Evolutionary conservation across 2,888 invertebrate species (phyloP), one percentile per base, ranked within the genome.

Genomic region (Drosophila nigricruria): DNA sequence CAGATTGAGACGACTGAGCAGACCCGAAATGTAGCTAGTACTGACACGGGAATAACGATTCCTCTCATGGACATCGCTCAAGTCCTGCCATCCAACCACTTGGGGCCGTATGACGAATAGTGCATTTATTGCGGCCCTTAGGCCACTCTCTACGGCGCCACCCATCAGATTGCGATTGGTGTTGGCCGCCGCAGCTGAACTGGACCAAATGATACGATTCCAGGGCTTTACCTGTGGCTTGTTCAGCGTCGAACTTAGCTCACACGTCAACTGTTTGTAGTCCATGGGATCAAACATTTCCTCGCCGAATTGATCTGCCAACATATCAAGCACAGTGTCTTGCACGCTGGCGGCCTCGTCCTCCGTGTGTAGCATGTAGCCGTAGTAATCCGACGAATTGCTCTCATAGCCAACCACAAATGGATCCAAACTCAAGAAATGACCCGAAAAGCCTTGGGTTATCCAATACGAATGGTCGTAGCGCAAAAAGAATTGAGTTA

Each of bases 131-230:
- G 93, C 93, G 6, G 93, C 91, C 52, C 92, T 80, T 1, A 92
- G 42, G 0, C 93, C 93, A 65, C 92, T 92, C 67, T 93, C 92
- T 0, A 93, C 92, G 0, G 92, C 92, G 0, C 93, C 93, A 5
- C 90, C 90, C 54, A 93, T 74, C n/a, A 84, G 79, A n/a, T 91
- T 92, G 20, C 93, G 91, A 77, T 90, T 91, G 32, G 63, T 78
- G 38, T 90, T 91, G 18, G 89, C 91, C 1, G 79, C 79, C 4
- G 89, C 77, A 5, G 91, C 80, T 3, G 93, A 93, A 6, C 91
- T 89, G 3, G 91, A 90, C 91, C 91, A 93, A 20, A 93, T 81
- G 3, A 93, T 61, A 0, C 92, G 91, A 60, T 91, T 77, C 91
- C 92, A 93, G 1, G 93, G 90, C 14, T 70, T 83, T 0, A 87